A percentile compares a stretch with the other conserved stretches of the same genome.
Conservation (phyloP, 2,888 invertebrate species). For the Tachina grossa region DNA sequence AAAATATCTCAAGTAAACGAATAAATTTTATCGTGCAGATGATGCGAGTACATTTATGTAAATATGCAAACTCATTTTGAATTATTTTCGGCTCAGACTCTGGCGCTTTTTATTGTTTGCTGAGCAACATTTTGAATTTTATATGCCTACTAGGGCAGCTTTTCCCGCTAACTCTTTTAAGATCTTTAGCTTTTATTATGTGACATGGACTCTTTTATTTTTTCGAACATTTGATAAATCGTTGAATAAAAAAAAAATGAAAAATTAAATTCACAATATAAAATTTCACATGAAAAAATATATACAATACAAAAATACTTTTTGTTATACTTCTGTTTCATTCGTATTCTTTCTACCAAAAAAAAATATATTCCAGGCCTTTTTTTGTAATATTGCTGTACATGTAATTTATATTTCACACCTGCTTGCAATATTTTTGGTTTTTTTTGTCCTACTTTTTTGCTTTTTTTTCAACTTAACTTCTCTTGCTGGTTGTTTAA, state of each 20-base stretch:
- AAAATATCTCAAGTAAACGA: no score
- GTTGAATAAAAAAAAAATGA: neutral
- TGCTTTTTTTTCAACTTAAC: neutral
- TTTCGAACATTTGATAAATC: neutral
- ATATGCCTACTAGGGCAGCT: no score
- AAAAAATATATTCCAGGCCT: neutral
- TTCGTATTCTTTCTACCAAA: slow-evolving; percentile 42
- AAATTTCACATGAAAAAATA: slow-evolving; percentile 17
- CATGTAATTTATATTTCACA: slow-evolving; percentile 77
- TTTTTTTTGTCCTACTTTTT: neutral
- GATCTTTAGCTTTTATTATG: no score
- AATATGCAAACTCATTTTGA: no score
- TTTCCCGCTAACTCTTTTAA: no score
- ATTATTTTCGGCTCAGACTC: no score
- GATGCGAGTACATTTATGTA: no score
- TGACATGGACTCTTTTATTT: neutral
- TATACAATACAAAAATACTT: neutral
- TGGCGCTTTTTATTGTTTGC: no score
- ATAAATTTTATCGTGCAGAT: no score
- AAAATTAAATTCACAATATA: slow-evolving; percentile 16
- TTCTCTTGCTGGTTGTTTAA: slow-evolving; percentile 12
- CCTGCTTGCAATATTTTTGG: slow-evolving; percentile 75
- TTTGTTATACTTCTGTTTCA: slow-evolving; percentile 32
- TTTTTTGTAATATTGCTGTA: slow-evolving; percentile 12
- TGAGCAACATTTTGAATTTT: no score